Evolutionary conservation across 1,140 invertebrate species (phyloP).

Genomic region (Drosophila ogumai): DNA sequence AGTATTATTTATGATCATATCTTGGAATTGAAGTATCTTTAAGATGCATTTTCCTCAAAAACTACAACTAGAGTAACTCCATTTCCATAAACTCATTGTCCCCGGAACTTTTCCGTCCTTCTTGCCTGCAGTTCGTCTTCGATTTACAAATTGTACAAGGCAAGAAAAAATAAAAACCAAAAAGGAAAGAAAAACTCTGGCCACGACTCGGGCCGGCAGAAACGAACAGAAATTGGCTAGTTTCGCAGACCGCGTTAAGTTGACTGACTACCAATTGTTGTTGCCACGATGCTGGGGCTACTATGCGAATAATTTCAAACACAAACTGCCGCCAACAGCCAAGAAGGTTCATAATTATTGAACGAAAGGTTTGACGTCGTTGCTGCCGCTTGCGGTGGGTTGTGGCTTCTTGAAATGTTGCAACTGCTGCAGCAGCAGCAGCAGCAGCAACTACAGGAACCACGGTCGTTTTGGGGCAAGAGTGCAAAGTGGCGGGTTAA

Average conservation of each 20-base stretch:
- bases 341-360: conserved; percentile 81
- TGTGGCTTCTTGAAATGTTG: conserved; percentile 73
- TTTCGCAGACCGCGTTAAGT: conserved; percentile 78
- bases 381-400: conserved; percentile 42
- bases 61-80: background rate
- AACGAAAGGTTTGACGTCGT: conserved; percentile 36
- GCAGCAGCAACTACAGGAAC: conserved; percentile 49
- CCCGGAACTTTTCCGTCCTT: conserved; percentile 36
- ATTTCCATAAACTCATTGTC: conserved; percentile 1
- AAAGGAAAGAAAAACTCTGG: conserved; percentile 57
- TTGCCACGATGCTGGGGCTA: conserved; percentile 71
- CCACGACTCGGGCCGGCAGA: conserved; percentile 62
- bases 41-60: background rate
- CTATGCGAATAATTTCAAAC: conserved; percentile 80
- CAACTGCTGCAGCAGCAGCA: conserved; percentile 48
- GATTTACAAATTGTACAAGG: conserved; percentile 69
- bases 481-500: conserved; percentile 76
- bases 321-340: conserved; percentile 75
- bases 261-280: conserved; percentile 82
- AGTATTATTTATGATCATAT: too few species aligned
- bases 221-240: conserved; percentile 74
- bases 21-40: too few species aligned
- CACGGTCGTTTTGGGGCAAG: conserved; percentile 57
- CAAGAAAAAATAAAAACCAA: conserved; percentile 14
- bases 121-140: conserved; percentile 59